phyloP scores from a whole-genome alignment of 2,797 vertebrate genomes.

The Bothrops alternatus region DNA sequence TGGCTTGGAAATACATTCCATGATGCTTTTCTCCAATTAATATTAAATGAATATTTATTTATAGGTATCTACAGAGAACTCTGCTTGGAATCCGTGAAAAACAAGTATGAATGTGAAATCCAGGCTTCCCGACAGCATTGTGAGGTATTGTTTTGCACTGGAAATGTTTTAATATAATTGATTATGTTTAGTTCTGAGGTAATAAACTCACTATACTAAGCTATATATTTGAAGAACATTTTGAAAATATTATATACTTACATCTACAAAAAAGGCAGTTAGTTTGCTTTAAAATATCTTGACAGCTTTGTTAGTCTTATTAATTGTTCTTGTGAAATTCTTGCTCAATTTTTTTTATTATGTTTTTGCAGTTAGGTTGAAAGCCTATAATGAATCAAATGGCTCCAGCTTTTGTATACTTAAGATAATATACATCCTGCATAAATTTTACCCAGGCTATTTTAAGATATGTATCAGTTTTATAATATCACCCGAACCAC shows the following conservation, averaged over 20 bases:
- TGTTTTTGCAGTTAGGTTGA: not conserved
- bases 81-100: constrained; percentile 96
- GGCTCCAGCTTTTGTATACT: not conserved
- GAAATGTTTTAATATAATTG: constrained; percentile 50
- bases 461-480: not conserved
- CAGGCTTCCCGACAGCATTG: constrained; percentile 97
- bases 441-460: not conserved
- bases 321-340: not conserved
- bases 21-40: not conserved
- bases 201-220: constrained; percentile 4
- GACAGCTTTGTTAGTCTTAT: not conserved
- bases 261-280: not conserved
- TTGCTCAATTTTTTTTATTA: not conserved
- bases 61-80: constrained; percentile 88
- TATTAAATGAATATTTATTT: constrained; percentile 65
- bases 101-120: constrained; percentile 98
- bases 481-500: not conserved
- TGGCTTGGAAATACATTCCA: not conserved
- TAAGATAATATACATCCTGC: not conserved
- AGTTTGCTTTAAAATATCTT: not conserved
- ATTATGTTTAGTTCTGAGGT: constrained; percentile 41
- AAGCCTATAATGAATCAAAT: not conserved
- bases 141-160: constrained; percentile 79
- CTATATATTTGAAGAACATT: not conserved
- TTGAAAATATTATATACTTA: not conserved